phyloP scores from a whole-genome alignment of 2,888 invertebrate genomes.

The Caenorhabditis virilis region DNA sequence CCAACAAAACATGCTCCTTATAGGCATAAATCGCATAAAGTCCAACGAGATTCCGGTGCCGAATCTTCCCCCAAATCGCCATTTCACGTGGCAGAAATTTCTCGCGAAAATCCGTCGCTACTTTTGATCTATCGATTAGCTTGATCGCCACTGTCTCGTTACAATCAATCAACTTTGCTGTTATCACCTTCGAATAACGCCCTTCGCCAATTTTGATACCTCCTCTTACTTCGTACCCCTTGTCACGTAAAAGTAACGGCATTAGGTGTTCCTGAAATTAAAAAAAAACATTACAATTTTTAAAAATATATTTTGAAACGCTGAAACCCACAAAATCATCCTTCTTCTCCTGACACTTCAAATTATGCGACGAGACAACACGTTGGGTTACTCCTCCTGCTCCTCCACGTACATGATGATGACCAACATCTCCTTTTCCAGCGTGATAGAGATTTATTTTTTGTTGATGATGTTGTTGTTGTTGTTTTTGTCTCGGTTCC shows the following conservation, averaged over 20 bases:
- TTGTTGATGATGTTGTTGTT: too few relatives aligned
- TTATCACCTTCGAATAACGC: not conserved
- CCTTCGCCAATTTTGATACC: not conserved
- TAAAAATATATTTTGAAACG: not conserved
- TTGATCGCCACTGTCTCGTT: not conserved
- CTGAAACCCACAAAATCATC: too few relatives aligned
- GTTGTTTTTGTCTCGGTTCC: too few relatives aligned
- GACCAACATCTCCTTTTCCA: too few relatives aligned
- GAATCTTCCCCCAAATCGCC: slow-evolving; percentile 2
- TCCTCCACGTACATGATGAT: too few relatives aligned
- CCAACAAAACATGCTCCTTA: slow-evolving; percentile 63
- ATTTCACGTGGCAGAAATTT: slow-evolving; percentile 1
- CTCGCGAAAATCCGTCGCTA: not conserved
- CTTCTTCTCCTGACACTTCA: too few relatives aligned
- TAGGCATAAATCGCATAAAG: slow-evolving; percentile 32
- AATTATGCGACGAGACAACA: too few relatives aligned
- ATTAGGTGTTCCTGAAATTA: not conserved
- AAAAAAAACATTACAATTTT: not conserved
- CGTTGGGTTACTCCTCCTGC: too few relatives aligned
- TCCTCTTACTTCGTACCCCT: not conserved
- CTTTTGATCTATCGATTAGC: not conserved
- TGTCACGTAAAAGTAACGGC: not conserved
- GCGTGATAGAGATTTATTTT: too few relatives aligned
- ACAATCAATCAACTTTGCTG: not conserved
- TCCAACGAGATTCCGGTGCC: slow-evolving; percentile 6